Conservation (phyloP, 2,113 vertebrate species). For the Shinisaurus crocodilurus region DNA sequence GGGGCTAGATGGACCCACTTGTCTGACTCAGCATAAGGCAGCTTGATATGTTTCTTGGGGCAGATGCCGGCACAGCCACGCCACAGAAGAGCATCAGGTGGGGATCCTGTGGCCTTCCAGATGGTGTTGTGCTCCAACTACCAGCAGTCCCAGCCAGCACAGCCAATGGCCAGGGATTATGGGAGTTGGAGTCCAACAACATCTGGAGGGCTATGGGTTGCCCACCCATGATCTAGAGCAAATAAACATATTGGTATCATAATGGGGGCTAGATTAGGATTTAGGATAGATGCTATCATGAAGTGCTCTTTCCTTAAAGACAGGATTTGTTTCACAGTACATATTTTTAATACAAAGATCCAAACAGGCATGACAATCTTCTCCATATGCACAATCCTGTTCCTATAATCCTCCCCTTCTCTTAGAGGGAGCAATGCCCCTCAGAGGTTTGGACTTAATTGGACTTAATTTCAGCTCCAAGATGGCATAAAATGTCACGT, state of each 20-base stretch:
- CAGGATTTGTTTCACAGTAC: neutral
- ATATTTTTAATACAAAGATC: neutral
- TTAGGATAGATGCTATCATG: neutral
- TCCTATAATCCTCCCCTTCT: neutral
- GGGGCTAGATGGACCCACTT: neutral
- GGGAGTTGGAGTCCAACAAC: neutral
- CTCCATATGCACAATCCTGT: neutral
- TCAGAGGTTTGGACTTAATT: neutral
- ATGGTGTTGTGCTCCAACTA: neutral
- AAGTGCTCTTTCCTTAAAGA: neutral
- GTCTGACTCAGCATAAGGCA: neutral
- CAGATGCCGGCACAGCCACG: neutral
- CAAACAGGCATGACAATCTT: neutral
- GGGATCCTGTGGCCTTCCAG: neutral
- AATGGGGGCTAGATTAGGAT: neutral
- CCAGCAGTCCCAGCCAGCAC: neutral
- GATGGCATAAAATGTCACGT: neutral
- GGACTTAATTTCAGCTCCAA: neutral
- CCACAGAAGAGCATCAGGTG: neutral
- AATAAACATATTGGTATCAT: neutral
- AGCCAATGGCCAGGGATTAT: neutral
- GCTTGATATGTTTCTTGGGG: neutral
- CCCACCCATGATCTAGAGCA: neutral
- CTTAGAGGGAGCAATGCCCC: neutral
- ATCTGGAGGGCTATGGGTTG: too few relatives aligned